Evolutionary conservation across 2,113 vertebrate species (phyloP).

Genomic region (Prietella phreatophila): DNA sequence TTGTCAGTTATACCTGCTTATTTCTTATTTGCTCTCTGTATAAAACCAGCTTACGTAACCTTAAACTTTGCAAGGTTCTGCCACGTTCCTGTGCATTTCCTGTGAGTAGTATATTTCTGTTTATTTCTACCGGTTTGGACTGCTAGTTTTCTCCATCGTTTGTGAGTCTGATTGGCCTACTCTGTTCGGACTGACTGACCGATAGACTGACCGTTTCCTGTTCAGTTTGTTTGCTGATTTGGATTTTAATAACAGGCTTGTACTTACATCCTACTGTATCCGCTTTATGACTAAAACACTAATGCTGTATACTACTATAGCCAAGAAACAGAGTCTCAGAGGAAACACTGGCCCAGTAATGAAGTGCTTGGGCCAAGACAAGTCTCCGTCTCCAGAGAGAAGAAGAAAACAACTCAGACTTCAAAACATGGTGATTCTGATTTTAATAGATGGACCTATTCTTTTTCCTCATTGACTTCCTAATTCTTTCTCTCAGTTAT

Average conservation of each 20-base stretch:
- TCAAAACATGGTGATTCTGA: not conserved
- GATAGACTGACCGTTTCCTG: not conserved
- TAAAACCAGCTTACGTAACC: not conserved
- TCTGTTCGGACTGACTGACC: not conserved
- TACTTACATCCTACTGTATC: not conserved
- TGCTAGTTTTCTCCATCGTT: not conserved
- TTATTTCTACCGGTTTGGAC: not conserved
- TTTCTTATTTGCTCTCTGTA: not conserved
- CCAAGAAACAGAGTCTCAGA: not conserved
- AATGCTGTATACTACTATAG: not conserved
- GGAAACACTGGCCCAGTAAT: conserved; percentile 19
- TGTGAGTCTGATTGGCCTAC: not conserved
- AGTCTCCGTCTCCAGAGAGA: not conserved
- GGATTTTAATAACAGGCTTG: not conserved
- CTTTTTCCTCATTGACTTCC: not conserved
- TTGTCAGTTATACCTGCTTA: not conserved
- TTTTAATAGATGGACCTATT: not conserved
- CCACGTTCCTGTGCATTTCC: no score
- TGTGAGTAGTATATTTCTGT: not conserved
- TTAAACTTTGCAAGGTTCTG: not conserved
- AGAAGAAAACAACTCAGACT: not conserved
- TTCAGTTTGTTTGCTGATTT: not conserved
- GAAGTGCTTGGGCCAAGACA: conserved; percentile 9
- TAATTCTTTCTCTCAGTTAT: not conserved
- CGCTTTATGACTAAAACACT: not conserved